Evolutionary conservation across 2,888 invertebrate species (phyloP).

Genomic region (Melipona beecheii): DNA sequence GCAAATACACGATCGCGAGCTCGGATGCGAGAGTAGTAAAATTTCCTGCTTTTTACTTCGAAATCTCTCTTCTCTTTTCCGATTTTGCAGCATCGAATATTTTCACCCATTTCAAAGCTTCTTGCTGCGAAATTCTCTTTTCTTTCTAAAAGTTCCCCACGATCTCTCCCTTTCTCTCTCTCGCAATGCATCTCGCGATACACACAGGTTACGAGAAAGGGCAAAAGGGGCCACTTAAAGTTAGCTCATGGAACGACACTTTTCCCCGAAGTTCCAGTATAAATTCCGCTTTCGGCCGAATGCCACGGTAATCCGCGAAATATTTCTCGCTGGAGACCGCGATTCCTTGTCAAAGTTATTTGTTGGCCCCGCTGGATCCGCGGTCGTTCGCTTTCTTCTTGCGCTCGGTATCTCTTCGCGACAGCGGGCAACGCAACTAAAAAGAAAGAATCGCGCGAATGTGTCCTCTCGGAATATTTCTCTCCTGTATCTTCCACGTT

Average conservation of each 20-base stretch:
- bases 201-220: neutral
- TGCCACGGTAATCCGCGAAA: conserved; percentile 59
- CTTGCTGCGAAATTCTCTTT: neutral
- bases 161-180: neutral
- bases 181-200: conserved; percentile 21
- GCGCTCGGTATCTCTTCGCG: neutral
- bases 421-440: neutral
- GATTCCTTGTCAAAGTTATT: conserved; percentile 60
- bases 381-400: conserved; percentile 2
- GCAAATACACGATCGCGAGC: neutral
- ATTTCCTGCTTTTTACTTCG: neutral
- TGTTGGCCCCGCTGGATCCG: conserved; percentile 46
- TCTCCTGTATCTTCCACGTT: too few species aligned
- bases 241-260: conserved; percentile 61
- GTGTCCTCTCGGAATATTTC: neutral
- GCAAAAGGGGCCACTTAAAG: conserved; percentile 37
- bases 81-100: neutral
- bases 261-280: conserved; percentile 55
- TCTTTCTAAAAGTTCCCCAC: neutral
- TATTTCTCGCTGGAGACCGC: conserved; percentile 56
- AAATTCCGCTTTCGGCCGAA: conserved; percentile 57
- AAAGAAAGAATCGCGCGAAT: neutral
- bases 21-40: conserved; percentile 1
- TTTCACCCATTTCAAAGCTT: conserved; percentile 22
- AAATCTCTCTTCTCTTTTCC: neutral